Base-by-base conservation (phyloP, 2,113 vertebrate species). In the Telmatochromis brichardi region DNA sequence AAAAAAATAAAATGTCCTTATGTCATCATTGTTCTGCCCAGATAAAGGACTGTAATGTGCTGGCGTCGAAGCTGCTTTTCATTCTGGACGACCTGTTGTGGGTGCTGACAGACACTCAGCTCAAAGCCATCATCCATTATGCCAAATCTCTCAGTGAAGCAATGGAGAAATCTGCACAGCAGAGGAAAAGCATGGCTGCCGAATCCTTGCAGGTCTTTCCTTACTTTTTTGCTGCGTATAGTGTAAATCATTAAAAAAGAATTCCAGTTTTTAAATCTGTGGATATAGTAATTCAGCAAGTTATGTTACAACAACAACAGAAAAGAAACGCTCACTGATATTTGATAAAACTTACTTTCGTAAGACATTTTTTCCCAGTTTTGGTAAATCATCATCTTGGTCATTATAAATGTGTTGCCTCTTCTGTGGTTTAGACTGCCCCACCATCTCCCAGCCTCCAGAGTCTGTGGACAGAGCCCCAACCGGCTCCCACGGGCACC, bases 81-180 rank as follows among this genome's bases (percentile, higher is more conserved):
- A 97, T 99, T 42, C 96, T 99, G 92, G 99, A 99, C 35, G 99
- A 99, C 91, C 95, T 99, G 91, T 96, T 99, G 73, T 99, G 99
- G 99, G 99, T 99, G 87, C 97, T 99, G 81, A 99, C 98, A 0
- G 98, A 99, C 96, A 99, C 98, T 1, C 99, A 99, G 93, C 97
- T 99, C 92, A 98, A 98, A 94, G 98, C 99, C 8, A 98, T 99
- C 96, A 98, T 99, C 96, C 98, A 98, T 90, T 99, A 99, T 1
- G 98, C 98, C 2, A 98, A 99, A 90, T 99, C 98, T 1, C 95
- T 99, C 93, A 99, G 97, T 5, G 98, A 99, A 92, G 98, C 97
- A 92, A 97, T 99, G 97, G 98, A 99, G 93, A 99, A 98, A 88
- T 98, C 99, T 4, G 96, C 98, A 47, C 97, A 98, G 96, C 98